Percentiles rank a stretch among this genome's conserved stretches.
phyloP scores from a whole-genome alignment of 2,113 vertebrate genomes.

The Plecotus auritus region DNA sequence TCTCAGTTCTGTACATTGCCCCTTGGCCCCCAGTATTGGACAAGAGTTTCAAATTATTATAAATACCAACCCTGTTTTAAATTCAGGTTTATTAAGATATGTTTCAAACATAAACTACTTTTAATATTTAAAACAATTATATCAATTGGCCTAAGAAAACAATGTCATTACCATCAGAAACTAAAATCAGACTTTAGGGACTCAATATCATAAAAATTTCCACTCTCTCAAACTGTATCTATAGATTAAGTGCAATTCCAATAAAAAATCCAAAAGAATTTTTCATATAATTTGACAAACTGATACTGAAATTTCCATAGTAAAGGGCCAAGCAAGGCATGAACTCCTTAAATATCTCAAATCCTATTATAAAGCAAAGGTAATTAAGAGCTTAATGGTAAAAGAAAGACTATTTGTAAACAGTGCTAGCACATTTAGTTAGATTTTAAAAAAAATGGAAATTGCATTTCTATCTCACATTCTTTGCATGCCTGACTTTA shows the following conservation, averaged over 20 bases:
- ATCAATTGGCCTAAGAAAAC: background rate
- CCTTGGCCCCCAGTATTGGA: background rate
- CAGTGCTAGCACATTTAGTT: background rate
- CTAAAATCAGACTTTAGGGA: background rate
- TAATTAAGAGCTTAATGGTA: background rate
- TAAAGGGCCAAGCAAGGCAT: background rate
- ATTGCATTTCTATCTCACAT: background rate
- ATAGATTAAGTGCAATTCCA: background rate
- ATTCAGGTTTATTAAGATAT: background rate
- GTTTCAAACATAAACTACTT: background rate
- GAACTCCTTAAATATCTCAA: background rate
- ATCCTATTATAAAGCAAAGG: background rate
- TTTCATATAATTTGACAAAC: background rate
- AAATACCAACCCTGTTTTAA: background rate
- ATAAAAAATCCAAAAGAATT: background rate
- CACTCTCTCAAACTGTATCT: background rate
- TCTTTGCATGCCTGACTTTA: background rate
- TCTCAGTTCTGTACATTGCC: background rate
- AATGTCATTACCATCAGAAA: background rate
- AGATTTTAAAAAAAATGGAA: background rate
- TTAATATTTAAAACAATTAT: background rate
- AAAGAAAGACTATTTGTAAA: background rate
- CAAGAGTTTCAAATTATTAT: background rate
- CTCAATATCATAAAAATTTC: background rate
- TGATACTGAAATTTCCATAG: background rate